Evolutionary conservation across 2,113 vertebrate genomes (phyloP).

Genomic region (Cottus gobio): DNA sequence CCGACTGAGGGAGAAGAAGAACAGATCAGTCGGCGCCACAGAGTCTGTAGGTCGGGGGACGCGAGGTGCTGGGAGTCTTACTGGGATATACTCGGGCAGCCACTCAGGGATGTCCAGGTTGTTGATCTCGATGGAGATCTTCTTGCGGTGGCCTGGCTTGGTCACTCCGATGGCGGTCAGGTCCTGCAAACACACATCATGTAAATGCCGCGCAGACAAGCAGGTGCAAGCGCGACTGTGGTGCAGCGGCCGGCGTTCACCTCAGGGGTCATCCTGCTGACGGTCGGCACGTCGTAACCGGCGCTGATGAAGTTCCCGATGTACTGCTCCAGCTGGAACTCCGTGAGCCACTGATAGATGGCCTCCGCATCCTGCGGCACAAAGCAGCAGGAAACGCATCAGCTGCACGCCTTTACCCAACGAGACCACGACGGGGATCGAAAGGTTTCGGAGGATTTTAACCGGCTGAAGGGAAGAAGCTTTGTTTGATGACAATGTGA

Average conservation of each 20-base stretch:
- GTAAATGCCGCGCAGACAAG: neutral
- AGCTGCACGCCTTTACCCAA: too few species aligned
- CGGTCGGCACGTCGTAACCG: slow-evolving; percentile 95
- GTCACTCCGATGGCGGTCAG: slow-evolving; percentile 96
- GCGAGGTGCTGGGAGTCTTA: slow-evolving; percentile 53
- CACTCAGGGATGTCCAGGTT: slow-evolving; percentile 94
- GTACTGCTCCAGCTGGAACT: slow-evolving; percentile 96
- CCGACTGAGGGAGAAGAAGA: slow-evolving; percentile 78
- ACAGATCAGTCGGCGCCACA: neutral
- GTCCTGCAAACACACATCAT: slow-evolving; percentile 81
- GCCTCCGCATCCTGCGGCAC: slow-evolving; percentile 90
- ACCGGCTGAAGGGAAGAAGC: too few species aligned
- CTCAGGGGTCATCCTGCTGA: slow-evolving; percentile 98
- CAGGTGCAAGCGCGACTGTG: neutral
- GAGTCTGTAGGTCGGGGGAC: neutral
- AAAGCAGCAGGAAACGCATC: neutral
- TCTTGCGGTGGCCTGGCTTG: slow-evolving; percentile 96
- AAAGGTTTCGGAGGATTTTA: too few species aligned
- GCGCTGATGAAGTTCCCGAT: slow-evolving; percentile 90
- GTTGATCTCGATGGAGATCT: slow-evolving; percentile 93
- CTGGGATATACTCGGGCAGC: slow-evolving; percentile 94
- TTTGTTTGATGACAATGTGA: too few species aligned
- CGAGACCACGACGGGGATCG: too few species aligned
- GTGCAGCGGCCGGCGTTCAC: slow-evolving; percentile 64
- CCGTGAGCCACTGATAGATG: slow-evolving; percentile 94